Base-by-base conservation (phyloP, 1,140 invertebrate genomes). In the Neodiprion fabricii region DNA sequence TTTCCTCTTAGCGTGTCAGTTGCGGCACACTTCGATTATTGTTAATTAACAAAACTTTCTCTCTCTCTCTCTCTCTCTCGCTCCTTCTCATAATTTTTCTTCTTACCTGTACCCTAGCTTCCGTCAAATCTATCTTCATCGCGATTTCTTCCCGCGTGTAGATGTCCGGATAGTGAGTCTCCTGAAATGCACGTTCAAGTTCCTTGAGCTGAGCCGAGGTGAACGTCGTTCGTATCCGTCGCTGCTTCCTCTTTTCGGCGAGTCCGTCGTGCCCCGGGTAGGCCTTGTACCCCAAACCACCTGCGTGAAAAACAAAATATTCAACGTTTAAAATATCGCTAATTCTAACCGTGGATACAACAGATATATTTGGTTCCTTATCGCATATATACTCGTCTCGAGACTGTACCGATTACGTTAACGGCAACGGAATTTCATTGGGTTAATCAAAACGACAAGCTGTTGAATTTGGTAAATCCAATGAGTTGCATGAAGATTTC, bases 121-220 rank as follows among this genome's bases (percentile, higher is more conserved):
- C 98, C 8, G 98, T 99, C 73, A 99, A 91, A 88, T 99, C 97
- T 79, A 99, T 98, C 89, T 98, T 97, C 93, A 98, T 96, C 48
- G 98, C 98, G 77, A 99, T 98, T 88, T 99, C 98, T 87, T 99
- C 98, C 77, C 98, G 90, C n/a, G 97, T 99, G 88, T 99, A 99
- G 81, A 99, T 99, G 88, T 99, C 98, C 12, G 98, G 98, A 90
- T 99, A 99, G 87, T 99, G 98, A 8, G 98, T 99, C 86, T 99
- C 97, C 87, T 96, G 94, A 88, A 99, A 99, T 75, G 97, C 96
- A 83, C 96, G 91, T 89, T 99, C 98, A 76, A 99, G 88, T 88
- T 99, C 98, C 88, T 98, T 98, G 50, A 99, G 91, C 88, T 99
- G 98, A 28, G 95, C 95, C 21, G 96, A 97, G 10, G 97, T 98